A percentile compares a stretch with the other conserved stretches of the same genome.
Conservation (phyloP, 1,140 invertebrate species). For the Trachymyrmex cornetzi region DNA sequence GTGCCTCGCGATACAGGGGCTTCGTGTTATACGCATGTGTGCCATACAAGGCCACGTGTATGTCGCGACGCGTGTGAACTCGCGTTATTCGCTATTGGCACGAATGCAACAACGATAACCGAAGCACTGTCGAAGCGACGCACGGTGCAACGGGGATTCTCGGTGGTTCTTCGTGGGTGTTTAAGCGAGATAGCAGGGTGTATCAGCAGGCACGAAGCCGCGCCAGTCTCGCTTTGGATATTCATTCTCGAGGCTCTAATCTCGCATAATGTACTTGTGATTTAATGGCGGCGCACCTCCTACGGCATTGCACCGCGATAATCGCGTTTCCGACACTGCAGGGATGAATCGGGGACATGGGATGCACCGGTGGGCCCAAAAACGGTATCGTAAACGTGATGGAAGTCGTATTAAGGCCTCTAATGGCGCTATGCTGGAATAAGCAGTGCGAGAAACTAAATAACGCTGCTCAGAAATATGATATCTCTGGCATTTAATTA, state of each 20-base stretch:
- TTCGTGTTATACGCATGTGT: not conserved
- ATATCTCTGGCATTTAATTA: conserved; percentile 12
- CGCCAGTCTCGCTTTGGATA: conserved; percentile 74
- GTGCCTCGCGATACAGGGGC: not conserved
- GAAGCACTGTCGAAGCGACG: conserved; percentile 58
- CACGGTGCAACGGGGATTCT: conserved; percentile 61
- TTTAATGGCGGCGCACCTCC: conserved; percentile 77
- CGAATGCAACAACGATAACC: conserved; percentile 51
- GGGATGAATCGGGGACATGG: not conserved
- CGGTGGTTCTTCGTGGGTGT: conserved; percentile 77
- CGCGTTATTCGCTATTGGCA: conserved; percentile 9
- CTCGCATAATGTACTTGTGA: conserved; percentile 82
- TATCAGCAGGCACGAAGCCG: conserved; percentile 77
- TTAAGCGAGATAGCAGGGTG: conserved; percentile 76
- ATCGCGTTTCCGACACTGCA: conserved; percentile 43
- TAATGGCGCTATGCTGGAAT: conserved; percentile 5
- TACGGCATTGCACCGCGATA: conserved; percentile 38
- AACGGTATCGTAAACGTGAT: conserved; percentile 53
- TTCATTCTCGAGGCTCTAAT: conserved; percentile 84
- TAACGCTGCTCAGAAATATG: conserved; percentile 5
- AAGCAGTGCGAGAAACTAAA: conserved; percentile 4
- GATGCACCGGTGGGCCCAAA: conserved; percentile 4
- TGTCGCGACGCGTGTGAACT: not conserved
- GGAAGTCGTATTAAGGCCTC: conserved; percentile 6
- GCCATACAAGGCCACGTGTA: not conserved